phyloP scores from a whole-genome alignment of 1,140 invertebrate species.

The Aradophagus sp. region DNA sequence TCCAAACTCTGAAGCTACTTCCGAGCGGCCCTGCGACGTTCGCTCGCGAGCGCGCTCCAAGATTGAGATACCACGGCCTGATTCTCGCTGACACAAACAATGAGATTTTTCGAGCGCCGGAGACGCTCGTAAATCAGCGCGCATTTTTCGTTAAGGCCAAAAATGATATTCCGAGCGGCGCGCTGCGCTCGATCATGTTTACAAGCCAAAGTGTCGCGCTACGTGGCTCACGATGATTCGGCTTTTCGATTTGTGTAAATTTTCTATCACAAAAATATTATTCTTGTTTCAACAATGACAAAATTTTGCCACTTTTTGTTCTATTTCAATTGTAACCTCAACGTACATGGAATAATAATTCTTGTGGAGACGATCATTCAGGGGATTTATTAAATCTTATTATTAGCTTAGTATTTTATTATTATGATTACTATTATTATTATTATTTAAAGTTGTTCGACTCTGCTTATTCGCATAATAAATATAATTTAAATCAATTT shows the following conservation, averaged over 20 bases:
- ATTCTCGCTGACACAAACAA: conserved; percentile 52
- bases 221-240: conserved; percentile 34
- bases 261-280: no score
- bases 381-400: neutral
- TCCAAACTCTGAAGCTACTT: neutral
- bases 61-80: conserved; percentile 30
- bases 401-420: no score
- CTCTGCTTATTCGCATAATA: no score
- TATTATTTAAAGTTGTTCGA: no score
- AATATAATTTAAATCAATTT: no score
- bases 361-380: no score
- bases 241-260: conserved; percentile 8
- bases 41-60: neutral
- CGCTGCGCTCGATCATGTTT: conserved; percentile 38
- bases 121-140: conserved; percentile 47
- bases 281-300: no score
- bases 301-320: no score
- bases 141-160: conserved; percentile 38
- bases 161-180: conserved; percentile 40
- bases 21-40: conserved; percentile 29
- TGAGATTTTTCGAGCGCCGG: conserved; percentile 30
- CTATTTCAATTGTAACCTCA: no score
- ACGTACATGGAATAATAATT: no score
- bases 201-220: conserved; percentile 38
- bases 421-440: no score